Evolutionary conservation across 2,888 invertebrate genomes (phyloP).

Genomic region (Melinaea marsaeus): DNA sequence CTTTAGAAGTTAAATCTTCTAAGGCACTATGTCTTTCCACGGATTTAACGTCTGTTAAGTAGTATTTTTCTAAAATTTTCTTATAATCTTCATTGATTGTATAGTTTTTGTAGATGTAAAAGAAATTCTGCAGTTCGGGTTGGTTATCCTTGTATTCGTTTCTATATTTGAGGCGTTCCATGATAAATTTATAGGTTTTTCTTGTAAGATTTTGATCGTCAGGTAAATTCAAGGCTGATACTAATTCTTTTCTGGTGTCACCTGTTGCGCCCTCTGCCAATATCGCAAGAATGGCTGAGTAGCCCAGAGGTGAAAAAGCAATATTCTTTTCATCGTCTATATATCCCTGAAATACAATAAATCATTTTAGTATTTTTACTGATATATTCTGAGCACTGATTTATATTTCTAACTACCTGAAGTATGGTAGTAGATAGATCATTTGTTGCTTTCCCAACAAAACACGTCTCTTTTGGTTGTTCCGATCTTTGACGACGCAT

Average conservation of each 20-base stretch:
- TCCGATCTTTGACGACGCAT: constrained; percentile 54
- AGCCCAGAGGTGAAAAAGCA: constrained; percentile 81
- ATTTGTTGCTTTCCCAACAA: constrained; percentile 73
- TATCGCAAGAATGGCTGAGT: constrained; percentile 80
- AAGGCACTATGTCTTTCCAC: constrained; percentile 63
- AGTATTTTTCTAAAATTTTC: constrained; percentile 76
- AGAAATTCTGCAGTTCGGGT: constrained; percentile 81
- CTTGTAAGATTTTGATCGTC: constrained; percentile 65
- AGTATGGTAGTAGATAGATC: constrained; percentile 73
- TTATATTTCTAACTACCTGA: constrained; percentile 54
- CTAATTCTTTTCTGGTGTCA: constrained; percentile 78
- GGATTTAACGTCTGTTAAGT: constrained; percentile 80
- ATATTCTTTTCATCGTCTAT: constrained; percentile 76
- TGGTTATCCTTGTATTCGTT: constrained; percentile 70
- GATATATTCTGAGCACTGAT: neutral
- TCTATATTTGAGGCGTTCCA: constrained; percentile 71
- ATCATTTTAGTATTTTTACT: neutral
- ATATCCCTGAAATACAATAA: constrained; percentile 61
- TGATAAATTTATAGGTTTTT: constrained; percentile 67
- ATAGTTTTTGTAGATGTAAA: constrained; percentile 82
- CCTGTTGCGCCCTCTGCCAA: constrained; percentile 80
- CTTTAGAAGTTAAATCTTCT: constrained; percentile 47
- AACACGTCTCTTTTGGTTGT: constrained; percentile 60
- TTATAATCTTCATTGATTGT: constrained; percentile 79
- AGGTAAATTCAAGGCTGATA: constrained; percentile 76